phyloP scores from a whole-genome alignment of 2,888 invertebrate genomes.

The Dynastes maya region DNA sequence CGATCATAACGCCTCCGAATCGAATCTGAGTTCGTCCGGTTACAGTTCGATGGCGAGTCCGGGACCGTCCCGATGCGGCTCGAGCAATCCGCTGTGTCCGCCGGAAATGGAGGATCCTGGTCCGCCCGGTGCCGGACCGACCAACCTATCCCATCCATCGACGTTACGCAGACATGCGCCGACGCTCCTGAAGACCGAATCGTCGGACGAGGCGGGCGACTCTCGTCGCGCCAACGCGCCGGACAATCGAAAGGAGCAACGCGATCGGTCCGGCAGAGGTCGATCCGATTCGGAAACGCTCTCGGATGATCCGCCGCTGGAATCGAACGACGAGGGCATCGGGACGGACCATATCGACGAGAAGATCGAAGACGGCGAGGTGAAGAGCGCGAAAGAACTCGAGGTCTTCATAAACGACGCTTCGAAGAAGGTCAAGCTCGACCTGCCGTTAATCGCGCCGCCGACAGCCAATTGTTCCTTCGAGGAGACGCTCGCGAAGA shows the following conservation, averaged over 20 bases:
- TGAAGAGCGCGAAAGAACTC: slow-evolving; percentile 79
- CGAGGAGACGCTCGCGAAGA: slow-evolving; percentile 71
- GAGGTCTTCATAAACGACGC: slow-evolving; percentile 71
- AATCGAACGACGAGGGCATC: slow-evolving; percentile 85
- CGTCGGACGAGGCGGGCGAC: slow-evolving; percentile 57
- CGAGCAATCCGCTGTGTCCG: slow-evolving; percentile 85
- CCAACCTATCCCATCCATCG: slow-evolving; percentile 60
- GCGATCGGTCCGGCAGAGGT: slow-evolving; percentile 73
- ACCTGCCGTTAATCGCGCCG: slow-evolving; percentile 70
- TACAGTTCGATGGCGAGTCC: slow-evolving; percentile 91
- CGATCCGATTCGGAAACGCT: slow-evolving; percentile 83
- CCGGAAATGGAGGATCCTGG: slow-evolving; percentile 84
- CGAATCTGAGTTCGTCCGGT: slow-evolving; percentile 87
- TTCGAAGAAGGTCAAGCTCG: slow-evolving; percentile 68
- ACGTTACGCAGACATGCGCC: slow-evolving; percentile 71
- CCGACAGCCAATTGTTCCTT: slow-evolving; percentile 69
- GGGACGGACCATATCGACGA: slow-evolving; percentile 82
- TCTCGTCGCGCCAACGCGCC: slow-evolving; percentile 59
- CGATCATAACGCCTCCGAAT: slow-evolving; percentile 86
- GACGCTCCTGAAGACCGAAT: slow-evolving; percentile 77
- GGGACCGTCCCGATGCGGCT: slow-evolving; percentile 86
- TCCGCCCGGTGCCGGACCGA: slow-evolving; percentile 71
- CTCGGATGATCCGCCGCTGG: slow-evolving; percentile 80
- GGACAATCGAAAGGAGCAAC: slow-evolving; percentile 67
- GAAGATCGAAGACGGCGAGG: slow-evolving; percentile 80